phyloP scores from a whole-genome alignment of 2,797 vertebrate genomes.

The Pterois miles region DNA sequence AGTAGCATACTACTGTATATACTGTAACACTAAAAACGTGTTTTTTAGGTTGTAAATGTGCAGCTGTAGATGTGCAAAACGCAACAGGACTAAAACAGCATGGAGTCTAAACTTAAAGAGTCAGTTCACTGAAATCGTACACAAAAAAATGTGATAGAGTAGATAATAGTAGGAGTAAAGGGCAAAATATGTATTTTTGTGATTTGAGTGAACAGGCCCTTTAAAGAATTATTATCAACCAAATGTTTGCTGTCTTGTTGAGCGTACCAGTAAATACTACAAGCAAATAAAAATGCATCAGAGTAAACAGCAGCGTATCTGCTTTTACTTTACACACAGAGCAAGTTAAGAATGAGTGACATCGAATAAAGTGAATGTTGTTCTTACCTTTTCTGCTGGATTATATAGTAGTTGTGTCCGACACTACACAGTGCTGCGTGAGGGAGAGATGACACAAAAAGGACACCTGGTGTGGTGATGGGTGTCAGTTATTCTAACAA shows the following conservation, averaged over 20 bases:
- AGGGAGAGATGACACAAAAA: background rate
- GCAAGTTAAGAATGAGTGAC: background rate
- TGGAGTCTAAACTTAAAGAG: background rate
- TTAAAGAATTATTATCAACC: background rate
- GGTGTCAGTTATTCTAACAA: background rate
- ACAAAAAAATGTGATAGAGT: too few species aligned
- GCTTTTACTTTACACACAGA: background rate
- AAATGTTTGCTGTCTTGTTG: background rate
- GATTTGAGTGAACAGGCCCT: background rate
- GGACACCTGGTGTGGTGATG: background rate
- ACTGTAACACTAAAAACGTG: too few species aligned
- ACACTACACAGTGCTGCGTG: background rate
- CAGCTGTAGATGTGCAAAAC: too few species aligned
- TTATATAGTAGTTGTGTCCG: background rate
- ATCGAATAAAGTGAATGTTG: background rate
- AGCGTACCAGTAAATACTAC: background rate
- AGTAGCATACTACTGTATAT: too few species aligned
- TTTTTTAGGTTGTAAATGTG: too few species aligned
- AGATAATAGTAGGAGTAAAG: background rate
- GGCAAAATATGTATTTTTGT: background rate
- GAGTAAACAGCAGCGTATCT: background rate
- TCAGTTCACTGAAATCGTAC: background rate
- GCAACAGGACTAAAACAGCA: too few species aligned
- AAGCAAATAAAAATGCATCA: background rate
- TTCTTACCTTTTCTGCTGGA: constrained; percentile 31